These are phyloP conservation scores for Archips xylosteana DNA, from an alignment of 2,888 invertebrate species.

Conservation along the genomic window DNA sequence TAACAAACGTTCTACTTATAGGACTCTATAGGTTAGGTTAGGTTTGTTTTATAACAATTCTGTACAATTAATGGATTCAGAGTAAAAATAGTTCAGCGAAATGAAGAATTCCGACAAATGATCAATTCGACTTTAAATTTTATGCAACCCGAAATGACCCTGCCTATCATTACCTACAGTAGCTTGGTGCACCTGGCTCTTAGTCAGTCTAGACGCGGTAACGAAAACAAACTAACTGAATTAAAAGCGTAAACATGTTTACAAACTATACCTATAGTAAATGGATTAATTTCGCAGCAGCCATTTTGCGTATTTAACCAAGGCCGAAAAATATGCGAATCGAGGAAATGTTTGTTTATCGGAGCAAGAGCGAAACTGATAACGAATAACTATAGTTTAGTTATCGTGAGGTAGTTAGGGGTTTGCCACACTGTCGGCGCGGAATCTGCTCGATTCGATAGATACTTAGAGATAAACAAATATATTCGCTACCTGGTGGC, in stretches of 20 bases:
- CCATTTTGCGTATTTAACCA: slow-evolving; percentile 22
- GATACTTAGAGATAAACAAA: too few species aligned
- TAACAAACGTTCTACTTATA: too few species aligned
- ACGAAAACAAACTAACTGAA: not conserved
- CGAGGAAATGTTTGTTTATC: slow-evolving; percentile 25
- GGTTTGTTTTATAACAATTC: too few species aligned
- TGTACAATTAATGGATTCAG: too few species aligned
- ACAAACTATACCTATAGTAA: slow-evolving; percentile 1
- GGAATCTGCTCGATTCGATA: not conserved
- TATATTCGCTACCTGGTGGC: not conserved
- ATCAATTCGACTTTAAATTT: too few species aligned
- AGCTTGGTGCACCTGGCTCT: too few species aligned
- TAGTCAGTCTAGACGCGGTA: not conserved
- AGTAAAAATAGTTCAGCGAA: too few species aligned
- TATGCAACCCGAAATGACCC: too few species aligned
- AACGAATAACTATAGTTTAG: slow-evolving; percentile 1
- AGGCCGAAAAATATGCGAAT: slow-evolving; percentile 35
- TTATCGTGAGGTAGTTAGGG: not conserved
- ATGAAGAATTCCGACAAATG: too few species aligned
- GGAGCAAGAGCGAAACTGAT: not conserved
- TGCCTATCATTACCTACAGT: too few species aligned
- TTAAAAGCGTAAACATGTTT: slow-evolving; percentile 34
- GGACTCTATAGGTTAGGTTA: too few species aligned
- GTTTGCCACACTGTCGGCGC: not conserved
- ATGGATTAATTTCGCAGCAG: slow-evolving; percentile 16